Percentiles rank a stretch among this genome's conserved stretches.
phyloP scores from a whole-genome alignment of 2,797 vertebrate genomes.

The Champsocephalus esox region DNA sequence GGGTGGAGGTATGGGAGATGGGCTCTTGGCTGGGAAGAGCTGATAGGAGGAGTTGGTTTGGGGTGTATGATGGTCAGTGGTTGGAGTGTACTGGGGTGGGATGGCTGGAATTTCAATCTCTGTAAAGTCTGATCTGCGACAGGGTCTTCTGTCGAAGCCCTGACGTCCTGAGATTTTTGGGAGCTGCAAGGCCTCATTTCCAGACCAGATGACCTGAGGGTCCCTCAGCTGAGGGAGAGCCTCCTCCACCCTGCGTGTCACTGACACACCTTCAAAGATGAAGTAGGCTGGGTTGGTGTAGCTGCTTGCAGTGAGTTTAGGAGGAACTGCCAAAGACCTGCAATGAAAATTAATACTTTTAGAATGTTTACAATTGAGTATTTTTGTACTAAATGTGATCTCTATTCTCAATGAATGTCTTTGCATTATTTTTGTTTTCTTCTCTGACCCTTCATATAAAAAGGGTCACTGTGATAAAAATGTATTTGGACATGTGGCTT shows the following conservation, averaged over 20 bases:
- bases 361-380: not conserved
- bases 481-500: not conserved
- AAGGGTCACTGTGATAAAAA: not conserved
- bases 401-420: not conserved
- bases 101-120: slow-evolving; percentile 87
- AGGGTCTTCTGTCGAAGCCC: slow-evolving; percentile 70
- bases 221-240: slow-evolving; percentile 66
- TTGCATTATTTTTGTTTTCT: not conserved
- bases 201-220: slow-evolving; percentile 79
- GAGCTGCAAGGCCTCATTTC: slow-evolving; percentile 83
- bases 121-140: slow-evolving; percentile 84
- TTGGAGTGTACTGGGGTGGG: slow-evolving; percentile 72
- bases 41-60: slow-evolving; percentile 83
- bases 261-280: slow-evolving; percentile 86
- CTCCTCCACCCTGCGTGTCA: slow-evolving; percentile 73
- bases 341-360: slow-evolving; percentile 16
- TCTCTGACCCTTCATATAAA: not conserved
- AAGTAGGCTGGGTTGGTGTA: slow-evolving; percentile 91
- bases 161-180: slow-evolving; percentile 82
- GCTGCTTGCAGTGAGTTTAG: slow-evolving; percentile 79
- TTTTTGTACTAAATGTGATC: not conserved
- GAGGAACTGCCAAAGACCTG: slow-evolving; percentile 72
- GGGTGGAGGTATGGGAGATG: slow-evolving; percentile 65
- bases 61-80: slow-evolving; percentile 64
- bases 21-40: slow-evolving; percentile 83